Conservation (phyloP, 2,888 invertebrate genomes). For the Andrena bucephala region DNA sequence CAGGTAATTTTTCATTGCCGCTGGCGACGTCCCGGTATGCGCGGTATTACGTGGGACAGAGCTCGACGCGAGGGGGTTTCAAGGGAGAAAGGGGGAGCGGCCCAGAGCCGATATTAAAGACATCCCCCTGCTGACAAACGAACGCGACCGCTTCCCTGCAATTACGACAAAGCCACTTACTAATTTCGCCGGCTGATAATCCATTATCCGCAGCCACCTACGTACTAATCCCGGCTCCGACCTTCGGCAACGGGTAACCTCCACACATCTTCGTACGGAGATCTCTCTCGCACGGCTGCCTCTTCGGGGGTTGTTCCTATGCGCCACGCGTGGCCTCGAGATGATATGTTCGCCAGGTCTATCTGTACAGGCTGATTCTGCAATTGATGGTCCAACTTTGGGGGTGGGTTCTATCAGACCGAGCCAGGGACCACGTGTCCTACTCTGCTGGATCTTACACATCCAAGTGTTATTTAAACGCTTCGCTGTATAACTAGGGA, state of each 20-base stretch:
- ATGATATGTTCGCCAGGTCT: not conserved
- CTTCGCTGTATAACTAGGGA: too few relatives aligned
- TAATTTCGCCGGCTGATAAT: constrained; percentile 76
- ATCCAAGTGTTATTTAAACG: too few relatives aligned
- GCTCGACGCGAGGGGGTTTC: not conserved
- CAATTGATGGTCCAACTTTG: constrained; percentile 20
- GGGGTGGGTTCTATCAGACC: too few relatives aligned
- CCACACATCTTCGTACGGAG: constrained; percentile 12
- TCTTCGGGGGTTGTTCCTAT: constrained; percentile 4
- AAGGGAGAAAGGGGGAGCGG: not conserved
- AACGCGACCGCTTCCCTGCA: constrained; percentile 57
- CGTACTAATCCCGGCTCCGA: constrained; percentile 62
- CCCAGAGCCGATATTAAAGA: constrained; percentile 63
- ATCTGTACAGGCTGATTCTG: constrained; percentile 5
- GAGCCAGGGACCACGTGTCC: not conserved
- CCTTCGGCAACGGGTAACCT: constrained; percentile 50
- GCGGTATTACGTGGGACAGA: constrained; percentile 52
- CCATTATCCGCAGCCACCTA: constrained; percentile 70
- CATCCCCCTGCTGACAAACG: constrained; percentile 63
- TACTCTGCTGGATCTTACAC: not conserved
- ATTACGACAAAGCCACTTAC: constrained; percentile 75
- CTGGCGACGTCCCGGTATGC: constrained; percentile 64
- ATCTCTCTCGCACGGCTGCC: not conserved
- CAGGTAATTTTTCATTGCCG: constrained; percentile 69
- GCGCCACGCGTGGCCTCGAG: not conserved